Evolutionary conservation across 1,140 invertebrate species (phyloP).

Genomic region (Zophobas atratus): DNA sequence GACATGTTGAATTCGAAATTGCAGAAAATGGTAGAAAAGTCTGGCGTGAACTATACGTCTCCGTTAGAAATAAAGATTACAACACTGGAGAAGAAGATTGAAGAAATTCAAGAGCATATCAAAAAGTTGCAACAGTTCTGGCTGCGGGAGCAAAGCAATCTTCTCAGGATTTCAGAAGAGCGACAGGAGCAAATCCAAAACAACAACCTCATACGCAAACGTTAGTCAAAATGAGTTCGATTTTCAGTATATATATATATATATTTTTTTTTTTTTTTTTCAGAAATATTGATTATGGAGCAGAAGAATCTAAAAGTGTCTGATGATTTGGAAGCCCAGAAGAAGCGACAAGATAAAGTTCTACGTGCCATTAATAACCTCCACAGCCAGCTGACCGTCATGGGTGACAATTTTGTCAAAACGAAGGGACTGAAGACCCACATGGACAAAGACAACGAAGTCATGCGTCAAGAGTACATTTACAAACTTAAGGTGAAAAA

Average conservation of each 20-base stretch:
- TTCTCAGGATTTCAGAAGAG: slow-evolving; percentile 77
- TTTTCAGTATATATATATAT: slow-evolving; percentile 24
- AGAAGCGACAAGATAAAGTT: slow-evolving; percentile 72
- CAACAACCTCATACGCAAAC: slow-evolving; percentile 79
- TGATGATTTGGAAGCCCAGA: slow-evolving; percentile 74
- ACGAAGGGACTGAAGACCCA: slow-evolving; percentile 73
- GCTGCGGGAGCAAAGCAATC: slow-evolving; percentile 80
- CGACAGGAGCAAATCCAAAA: slow-evolving; percentile 77
- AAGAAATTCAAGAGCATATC: slow-evolving; percentile 72
- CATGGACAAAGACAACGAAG: slow-evolving; percentile 75
- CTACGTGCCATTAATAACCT: slow-evolving; percentile 73
- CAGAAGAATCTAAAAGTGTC: slow-evolving; percentile 81
- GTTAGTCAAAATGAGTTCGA: slow-evolving; percentile 65
- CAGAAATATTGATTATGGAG: slow-evolving; percentile 82
- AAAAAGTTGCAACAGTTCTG: slow-evolving; percentile 79
- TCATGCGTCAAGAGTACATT: slow-evolving; percentile 72
- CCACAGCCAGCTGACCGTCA: slow-evolving; percentile 73
- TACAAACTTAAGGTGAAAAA: slow-evolving; percentile 69
- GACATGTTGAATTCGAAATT: slow-evolving; percentile 73
- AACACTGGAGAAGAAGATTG: slow-evolving; percentile 76
- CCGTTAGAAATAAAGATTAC: slow-evolving; percentile 73
- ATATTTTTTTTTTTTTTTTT: slow-evolving; percentile 47
- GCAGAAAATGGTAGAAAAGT: slow-evolving; percentile 69
- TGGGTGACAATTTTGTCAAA: slow-evolving; percentile 74
- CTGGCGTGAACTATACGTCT: slow-evolving; percentile 56